These are phyloP conservation scores for Phania funesta DNA, from an alignment of 2,888 invertebrate genomes.

Conservation along the genomic window DNA sequence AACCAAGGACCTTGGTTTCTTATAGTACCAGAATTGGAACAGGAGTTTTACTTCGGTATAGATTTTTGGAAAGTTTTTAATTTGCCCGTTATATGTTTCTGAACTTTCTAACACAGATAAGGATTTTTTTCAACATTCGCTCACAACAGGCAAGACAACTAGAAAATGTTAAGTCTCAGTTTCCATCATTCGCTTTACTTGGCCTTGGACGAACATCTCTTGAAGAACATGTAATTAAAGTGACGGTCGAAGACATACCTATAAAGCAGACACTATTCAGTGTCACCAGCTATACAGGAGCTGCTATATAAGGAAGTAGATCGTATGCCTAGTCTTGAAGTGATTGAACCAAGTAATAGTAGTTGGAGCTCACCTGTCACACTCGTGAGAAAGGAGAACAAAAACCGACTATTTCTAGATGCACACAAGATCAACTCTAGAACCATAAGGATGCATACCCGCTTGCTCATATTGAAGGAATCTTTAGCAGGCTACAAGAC, in stretches of 20 bases:
- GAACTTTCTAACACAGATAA: background rate
- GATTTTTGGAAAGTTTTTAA: conserved; percentile 19
- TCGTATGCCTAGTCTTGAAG: conserved; percentile 69
- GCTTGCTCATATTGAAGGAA: background rate
- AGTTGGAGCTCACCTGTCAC: conserved; percentile 42
- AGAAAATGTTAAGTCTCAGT: background rate
- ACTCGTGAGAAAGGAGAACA: conserved; percentile 36
- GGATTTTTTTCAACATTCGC: background rate
- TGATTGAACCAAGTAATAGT: conserved; percentile 44
- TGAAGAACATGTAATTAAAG: conserved; percentile 31
- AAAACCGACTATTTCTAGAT: background rate
- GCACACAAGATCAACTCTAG: background rate
- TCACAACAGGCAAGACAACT: background rate
- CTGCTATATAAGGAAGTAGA: conserved; percentile 65
- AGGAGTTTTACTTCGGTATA: background rate
- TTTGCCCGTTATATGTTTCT: background rate
- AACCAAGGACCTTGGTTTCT: conserved; percentile 16
- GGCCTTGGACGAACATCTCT: conserved; percentile 10
- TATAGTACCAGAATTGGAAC: conserved; percentile 18
- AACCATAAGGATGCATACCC: conserved; percentile 3
- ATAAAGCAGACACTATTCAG: conserved; percentile 27
- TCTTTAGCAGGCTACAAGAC: conserved; percentile 12
- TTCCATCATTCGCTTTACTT: background rate
- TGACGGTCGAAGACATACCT: background rate
- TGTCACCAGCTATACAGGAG: conserved; percentile 35